A percentile compares a stretch with the other conserved stretches of the same genome.
Conservation (phyloP, 2,888 invertebrate species). For the Melipona beecheii region DNA sequence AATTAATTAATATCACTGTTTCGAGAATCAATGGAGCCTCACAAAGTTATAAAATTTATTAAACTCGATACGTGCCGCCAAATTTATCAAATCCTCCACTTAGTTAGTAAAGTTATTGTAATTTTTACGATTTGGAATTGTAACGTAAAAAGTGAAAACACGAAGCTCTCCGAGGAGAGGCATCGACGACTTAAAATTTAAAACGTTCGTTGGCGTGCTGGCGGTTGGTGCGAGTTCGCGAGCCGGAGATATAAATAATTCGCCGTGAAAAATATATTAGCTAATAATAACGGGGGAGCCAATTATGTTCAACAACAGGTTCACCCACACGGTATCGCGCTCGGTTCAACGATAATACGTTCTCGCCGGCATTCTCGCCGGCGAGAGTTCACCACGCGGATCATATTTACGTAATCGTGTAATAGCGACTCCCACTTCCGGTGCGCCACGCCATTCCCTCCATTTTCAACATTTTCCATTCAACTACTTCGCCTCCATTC, state of each 20-base stretch:
- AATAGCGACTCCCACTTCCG: conserved; percentile 52
- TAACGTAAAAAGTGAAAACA: conserved; percentile 17
- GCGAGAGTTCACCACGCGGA: conserved; percentile 35
- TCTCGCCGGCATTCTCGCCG: conserved; percentile 12
- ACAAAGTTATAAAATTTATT: no score
- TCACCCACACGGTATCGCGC: conserved; percentile 55
- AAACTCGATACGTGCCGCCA: no score
- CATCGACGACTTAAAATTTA: background rate
- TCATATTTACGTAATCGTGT: conserved; percentile 58
- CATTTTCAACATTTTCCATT: background rate
- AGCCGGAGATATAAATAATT: conserved; percentile 57
- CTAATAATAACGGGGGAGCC: conserved; percentile 60
- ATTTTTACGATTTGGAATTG: no score
- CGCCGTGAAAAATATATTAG: conserved; percentile 56
- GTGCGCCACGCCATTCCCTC: conserved; percentile 37
- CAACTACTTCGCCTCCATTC: background rate
- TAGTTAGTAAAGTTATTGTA: no score
- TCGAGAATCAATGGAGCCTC: no score
- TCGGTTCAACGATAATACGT: conserved; percentile 28
- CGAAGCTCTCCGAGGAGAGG: background rate
- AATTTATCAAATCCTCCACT: no score
- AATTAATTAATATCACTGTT: no score
- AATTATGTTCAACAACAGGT: conserved; percentile 63
- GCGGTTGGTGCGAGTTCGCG: conserved; percentile 23
- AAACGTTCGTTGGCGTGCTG: conserved; percentile 17